Conservation (phyloP, 2,797 vertebrate genomes). For the Falco concolor region DNA sequence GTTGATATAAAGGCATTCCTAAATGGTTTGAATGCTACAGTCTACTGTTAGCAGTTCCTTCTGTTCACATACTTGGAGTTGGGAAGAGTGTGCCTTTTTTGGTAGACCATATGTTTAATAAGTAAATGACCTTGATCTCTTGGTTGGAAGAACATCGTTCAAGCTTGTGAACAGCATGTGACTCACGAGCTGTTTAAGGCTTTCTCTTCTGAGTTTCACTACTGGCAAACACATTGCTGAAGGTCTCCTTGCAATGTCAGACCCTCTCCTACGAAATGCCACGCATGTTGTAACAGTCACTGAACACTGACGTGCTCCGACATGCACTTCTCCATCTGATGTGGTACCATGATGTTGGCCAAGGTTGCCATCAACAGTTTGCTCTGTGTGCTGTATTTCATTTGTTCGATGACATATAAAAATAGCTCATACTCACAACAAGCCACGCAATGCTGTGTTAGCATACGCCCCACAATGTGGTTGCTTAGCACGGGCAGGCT, state of each 20-base stretch:
- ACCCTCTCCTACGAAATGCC: background rate
- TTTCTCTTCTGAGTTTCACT: background rate
- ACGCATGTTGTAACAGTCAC: fast-evolving
- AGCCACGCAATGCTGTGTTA: background rate
- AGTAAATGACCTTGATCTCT: constrained; percentile 7
- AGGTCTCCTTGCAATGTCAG: background rate
- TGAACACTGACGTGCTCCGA: fast-evolving
- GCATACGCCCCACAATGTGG: background rate
- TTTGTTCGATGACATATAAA: background rate
- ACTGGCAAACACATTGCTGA: background rate
- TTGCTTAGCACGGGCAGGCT: background rate
- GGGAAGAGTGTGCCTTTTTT: constrained; percentile 30
- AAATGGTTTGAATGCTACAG: background rate
- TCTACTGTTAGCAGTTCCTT: background rate
- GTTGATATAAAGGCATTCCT: background rate
- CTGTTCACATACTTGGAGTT: background rate
- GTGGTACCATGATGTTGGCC: background rate
- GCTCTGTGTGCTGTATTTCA: background rate
- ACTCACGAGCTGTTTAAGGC: background rate
- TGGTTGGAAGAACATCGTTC: background rate
- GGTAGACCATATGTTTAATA: constrained; percentile 15
- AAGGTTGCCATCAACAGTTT: background rate
- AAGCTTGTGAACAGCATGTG: background rate
- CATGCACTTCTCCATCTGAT: background rate
- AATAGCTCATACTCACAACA: background rate